Percentiles rank a stretch among this genome's conserved stretches.
phyloP scores from a whole-genome alignment of 2,113 vertebrate genomes.

The Axis porcinus region DNA sequence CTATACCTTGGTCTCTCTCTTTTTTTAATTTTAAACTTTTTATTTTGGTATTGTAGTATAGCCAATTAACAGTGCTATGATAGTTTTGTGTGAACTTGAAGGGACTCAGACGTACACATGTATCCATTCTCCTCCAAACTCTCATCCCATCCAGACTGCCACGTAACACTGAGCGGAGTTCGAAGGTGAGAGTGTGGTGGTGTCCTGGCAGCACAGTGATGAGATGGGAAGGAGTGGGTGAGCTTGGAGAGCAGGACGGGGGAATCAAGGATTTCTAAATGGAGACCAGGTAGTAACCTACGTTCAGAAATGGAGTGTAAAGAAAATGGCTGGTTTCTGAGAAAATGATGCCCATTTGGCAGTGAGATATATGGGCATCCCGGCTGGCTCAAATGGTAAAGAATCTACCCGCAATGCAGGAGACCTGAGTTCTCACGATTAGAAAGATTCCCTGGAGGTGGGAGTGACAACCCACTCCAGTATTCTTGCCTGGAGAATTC shows the following conservation, averaged over 20 bases:
- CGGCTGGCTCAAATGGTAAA: not conserved
- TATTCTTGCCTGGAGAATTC: not conserved
- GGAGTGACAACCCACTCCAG: not conserved
- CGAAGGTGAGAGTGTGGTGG: not conserved
- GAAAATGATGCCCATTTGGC: too few species aligned
- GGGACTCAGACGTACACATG: not conserved
- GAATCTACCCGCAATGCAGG: not conserved
- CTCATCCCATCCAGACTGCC: not conserved
- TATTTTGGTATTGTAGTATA: not conserved
- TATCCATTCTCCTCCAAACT: not conserved
- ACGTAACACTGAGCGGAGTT: fast-evolving
- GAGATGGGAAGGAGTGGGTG: not conserved
- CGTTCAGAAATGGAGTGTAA: not conserved
- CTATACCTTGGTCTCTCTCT: not conserved
- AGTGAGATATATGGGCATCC: not conserved
- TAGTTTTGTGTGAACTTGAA: not conserved
- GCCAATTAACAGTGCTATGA: not conserved
- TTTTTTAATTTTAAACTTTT: not conserved
- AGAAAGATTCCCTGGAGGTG: not conserved
- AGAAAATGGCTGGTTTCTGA: not conserved
- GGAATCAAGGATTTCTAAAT: not conserved
- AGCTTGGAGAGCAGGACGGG: not conserved
- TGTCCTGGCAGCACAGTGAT: fast-evolving
- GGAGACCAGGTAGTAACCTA: not conserved
- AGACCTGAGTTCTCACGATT: not conserved